These are phyloP conservation scores for Anguilla marmorata DNA, from an alignment of 2,797 vertebrate species.

Conservation along the genomic window DNA sequence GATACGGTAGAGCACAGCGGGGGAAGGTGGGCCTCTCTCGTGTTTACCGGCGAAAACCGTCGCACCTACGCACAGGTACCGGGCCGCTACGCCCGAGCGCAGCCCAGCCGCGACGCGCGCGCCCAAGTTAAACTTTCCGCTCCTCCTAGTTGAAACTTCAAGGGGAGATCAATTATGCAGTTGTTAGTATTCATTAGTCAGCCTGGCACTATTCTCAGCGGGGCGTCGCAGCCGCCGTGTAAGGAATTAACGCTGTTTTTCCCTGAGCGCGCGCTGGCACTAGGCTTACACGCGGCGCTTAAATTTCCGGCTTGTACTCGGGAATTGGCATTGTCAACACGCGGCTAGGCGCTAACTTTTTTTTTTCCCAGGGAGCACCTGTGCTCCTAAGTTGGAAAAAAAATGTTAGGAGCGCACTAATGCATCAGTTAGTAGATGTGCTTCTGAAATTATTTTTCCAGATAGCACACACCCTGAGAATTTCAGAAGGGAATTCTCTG, in stretches of 20 bases:
- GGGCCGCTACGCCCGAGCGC: background rate
- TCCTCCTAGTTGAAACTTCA: background rate
- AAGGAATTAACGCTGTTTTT: background rate
- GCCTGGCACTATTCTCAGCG: background rate
- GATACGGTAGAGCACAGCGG: conserved; percentile 43
- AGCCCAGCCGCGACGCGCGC: background rate
- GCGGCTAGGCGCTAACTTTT: background rate
- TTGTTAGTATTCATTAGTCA: background rate
- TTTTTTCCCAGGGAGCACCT: too few relatives aligned
- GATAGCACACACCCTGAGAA: too few relatives aligned
- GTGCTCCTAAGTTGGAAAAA: background rate
- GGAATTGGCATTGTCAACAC: background rate
- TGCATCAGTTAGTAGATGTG: too few relatives aligned
- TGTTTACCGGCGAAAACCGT: background rate
- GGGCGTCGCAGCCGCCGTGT: background rate
- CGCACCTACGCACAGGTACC: background rate
- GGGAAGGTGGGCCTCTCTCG: background rate
- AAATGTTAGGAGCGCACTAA: background rate
- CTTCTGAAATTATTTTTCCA: too few relatives aligned
- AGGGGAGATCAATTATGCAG: background rate
- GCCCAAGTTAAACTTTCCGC: background rate
- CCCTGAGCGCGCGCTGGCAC: background rate
- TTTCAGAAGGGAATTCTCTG: too few relatives aligned
- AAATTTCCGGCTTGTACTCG: background rate
- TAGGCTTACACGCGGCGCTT: background rate